phyloP scores from a whole-genome alignment of 2,888 invertebrate species.

The Steromphala cineraria region DNA sequence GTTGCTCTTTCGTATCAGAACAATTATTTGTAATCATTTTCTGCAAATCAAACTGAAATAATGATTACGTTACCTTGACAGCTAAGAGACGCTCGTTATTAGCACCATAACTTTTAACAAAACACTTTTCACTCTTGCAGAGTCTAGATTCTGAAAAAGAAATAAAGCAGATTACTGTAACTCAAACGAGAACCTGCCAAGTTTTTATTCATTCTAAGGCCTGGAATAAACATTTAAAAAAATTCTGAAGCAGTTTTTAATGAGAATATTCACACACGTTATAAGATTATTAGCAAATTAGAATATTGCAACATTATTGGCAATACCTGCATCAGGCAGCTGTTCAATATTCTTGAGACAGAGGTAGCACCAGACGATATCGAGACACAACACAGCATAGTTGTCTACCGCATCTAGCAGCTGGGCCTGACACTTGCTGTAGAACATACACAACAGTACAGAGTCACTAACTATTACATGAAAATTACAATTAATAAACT shows the following conservation, averaged over 20 bases:
- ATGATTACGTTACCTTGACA: conserved; percentile 62
- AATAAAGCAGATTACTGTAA: not conserved
- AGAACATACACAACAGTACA: not conserved
- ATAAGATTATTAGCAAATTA: no score
- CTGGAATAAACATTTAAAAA: no score
- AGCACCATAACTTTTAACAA: conserved; percentile 82
- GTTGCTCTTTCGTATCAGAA: not conserved
- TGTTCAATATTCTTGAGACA: conserved; percentile 84
- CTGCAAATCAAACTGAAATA: not conserved
- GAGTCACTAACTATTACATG: no score
- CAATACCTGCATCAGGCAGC: conserved; percentile 82
- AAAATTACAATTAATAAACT: no score
- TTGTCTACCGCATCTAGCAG: conserved; percentile 86
- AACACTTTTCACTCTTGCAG: conserved; percentile 82
- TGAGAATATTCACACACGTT: no score
- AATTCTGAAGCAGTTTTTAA: no score
- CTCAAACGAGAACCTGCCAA: not conserved
- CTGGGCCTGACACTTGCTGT: conserved; percentile 82
- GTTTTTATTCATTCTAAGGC: no score
- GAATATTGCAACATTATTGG: no score
- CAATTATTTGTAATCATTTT: not conserved
- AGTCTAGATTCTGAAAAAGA: conserved; percentile 79
- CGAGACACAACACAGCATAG: conserved; percentile 87
- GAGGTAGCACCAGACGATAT: conserved; percentile 93
- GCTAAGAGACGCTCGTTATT: conserved; percentile 79